Conservation (phyloP, 2,888 invertebrate species). For the Spisula subtruncata region DNA sequence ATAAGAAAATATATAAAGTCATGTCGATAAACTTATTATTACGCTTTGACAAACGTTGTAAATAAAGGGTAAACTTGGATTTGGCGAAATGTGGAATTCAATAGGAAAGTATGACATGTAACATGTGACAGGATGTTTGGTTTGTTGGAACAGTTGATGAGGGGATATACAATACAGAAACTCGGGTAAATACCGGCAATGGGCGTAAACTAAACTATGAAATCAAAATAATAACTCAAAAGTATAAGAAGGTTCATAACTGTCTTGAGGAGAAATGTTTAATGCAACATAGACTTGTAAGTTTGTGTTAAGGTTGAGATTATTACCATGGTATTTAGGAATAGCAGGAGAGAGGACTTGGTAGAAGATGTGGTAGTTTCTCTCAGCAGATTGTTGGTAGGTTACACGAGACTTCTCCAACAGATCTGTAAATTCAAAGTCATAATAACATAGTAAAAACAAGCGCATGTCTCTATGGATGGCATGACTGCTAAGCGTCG, state of each 20-base stretch:
- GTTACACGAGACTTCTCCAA: slow-evolving; percentile 99
- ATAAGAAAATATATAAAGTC: too few relatives aligned
- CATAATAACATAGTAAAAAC: neutral
- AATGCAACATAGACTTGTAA: neutral
- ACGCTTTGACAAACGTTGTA: neutral
- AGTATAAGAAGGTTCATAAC: neutral
- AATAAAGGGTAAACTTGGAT: neutral
- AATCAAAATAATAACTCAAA: neutral
- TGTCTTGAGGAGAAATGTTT: neutral
- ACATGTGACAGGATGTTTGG: neutral
- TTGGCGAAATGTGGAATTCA: neutral
- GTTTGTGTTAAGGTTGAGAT: neutral
- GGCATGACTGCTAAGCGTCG: too few relatives aligned
- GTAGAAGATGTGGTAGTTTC: slow-evolving; percentile 99
- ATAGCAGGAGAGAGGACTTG: slow-evolving; percentile 91
- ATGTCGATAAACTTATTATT: too few relatives aligned
- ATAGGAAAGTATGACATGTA: neutral
- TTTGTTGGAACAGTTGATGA: neutral
- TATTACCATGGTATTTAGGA: slow-evolving; percentile 76
- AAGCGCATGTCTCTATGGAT: too few relatives aligned
- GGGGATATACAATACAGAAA: neutral
- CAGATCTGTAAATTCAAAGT: slow-evolving; percentile 91
- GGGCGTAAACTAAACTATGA: neutral
- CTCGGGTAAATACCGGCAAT: neutral
- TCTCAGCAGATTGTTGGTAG: slow-evolving; percentile 98